phyloP scores from a whole-genome alignment of 2,797 vertebrate species.

The Urocyon cinereoargenteus region DNA sequence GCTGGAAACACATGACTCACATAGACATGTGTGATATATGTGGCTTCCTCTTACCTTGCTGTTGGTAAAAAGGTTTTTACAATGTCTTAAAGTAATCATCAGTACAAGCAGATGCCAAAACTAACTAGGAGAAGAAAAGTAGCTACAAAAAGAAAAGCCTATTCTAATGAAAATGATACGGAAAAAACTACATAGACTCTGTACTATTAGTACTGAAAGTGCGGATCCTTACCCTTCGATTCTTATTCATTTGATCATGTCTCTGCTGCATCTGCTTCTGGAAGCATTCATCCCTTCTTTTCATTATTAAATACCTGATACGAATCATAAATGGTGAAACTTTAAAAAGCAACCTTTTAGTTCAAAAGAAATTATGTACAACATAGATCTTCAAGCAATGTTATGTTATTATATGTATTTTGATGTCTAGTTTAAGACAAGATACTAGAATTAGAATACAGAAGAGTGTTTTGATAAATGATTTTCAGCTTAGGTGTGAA shows the following conservation, averaged over 20 bases:
- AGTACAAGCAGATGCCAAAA: conserved; percentile 12
- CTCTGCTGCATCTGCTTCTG: neutral
- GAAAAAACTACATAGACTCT: neutral
- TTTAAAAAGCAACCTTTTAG: conserved; percentile 15
- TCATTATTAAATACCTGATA: neutral
- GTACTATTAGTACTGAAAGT: neutral
- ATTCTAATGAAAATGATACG: conserved; percentile 14
- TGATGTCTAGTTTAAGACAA: neutral
- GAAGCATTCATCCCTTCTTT: neutral
- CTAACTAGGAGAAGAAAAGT: neutral
- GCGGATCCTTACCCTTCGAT: neutral
- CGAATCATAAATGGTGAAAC: conserved; percentile 33
- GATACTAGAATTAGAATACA: neutral
- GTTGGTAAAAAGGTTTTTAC: neutral
- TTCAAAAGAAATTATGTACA: neutral
- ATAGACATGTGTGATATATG: neutral
- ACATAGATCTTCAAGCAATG: neutral
- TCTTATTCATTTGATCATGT: neutral
- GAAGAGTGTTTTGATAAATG: neutral
- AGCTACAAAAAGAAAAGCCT: neutral
- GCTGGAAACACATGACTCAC: neutral
- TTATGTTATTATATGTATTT: neutral
- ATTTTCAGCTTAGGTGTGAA: neutral
- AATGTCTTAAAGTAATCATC: conserved; percentile 14
- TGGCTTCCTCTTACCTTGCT: neutral